These are phyloP conservation scores for Ptychadena robeensis DNA, from an alignment of 2,797 vertebrate species.

Conservation along the genomic window DNA sequence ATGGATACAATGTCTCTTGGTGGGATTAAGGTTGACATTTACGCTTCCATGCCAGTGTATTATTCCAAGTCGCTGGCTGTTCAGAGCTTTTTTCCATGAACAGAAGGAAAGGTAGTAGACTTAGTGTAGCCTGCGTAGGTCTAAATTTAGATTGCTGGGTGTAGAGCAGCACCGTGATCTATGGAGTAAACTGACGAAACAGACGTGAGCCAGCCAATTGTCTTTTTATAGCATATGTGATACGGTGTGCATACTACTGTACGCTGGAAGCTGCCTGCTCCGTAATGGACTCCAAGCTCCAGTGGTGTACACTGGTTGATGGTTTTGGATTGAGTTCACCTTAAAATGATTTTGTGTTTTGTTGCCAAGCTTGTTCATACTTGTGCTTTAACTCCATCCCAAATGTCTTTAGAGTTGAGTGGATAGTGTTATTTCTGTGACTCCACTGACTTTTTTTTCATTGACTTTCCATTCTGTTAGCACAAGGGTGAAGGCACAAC, in stretches of 20 bases:
- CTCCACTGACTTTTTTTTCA: too few relatives aligned
- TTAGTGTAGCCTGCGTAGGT: constrained; percentile 14
- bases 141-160: constrained; percentile 47
- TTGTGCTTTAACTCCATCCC: too few relatives aligned
- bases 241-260: constrained; percentile 16
- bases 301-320: too few relatives aligned
- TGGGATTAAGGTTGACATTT: not conserved
- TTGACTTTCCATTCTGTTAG: too few relatives aligned
- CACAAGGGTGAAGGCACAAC: too few relatives aligned
- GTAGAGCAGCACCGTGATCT: constrained; percentile 10
- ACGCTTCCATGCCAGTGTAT: not conserved
- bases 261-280: constrained; percentile 4
- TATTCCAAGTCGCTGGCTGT: not conserved
- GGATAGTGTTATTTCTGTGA: too few relatives aligned
- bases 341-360: too few relatives aligned
- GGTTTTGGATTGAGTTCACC: too few relatives aligned
- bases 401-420: too few relatives aligned
- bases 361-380: too few relatives aligned
- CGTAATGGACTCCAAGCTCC: not conserved
- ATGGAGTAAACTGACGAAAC: constrained; percentile 38
- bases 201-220: not conserved
- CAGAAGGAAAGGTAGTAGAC: not conserved
- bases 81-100: not conserved
- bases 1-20: not conserved
- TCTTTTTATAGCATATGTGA: constrained; percentile 27